phyloP scores from a whole-genome alignment of 2,888 invertebrate species.

The Chaetoderma sp. region DNA sequence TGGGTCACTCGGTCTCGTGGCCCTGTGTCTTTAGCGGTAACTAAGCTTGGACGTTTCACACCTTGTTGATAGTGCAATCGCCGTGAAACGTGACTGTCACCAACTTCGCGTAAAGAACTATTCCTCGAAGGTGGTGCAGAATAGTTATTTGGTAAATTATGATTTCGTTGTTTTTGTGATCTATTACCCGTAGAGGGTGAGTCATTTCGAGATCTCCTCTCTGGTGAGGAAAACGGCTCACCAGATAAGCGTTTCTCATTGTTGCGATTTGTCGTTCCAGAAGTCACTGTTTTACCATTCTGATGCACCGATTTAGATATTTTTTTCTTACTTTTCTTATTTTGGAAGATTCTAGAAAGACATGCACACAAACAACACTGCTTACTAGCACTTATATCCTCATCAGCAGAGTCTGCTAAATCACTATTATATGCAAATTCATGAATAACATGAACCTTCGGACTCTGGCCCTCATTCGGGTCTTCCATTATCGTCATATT shows the following conservation, averaged over 20 bases:
- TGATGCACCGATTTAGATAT: slow-evolving; percentile 10
- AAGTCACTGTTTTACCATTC: slow-evolving; percentile 9
- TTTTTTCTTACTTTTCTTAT: slow-evolving; percentile 31
- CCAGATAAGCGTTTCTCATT: too few relatives aligned
- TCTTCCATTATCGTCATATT: slow-evolving; percentile 51
- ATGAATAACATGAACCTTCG: slow-evolving; percentile 9
- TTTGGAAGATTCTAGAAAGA: slow-evolving; percentile 36
- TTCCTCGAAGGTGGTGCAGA: not conserved
- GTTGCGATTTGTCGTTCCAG: not conserved
- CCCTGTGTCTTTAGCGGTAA: too few relatives aligned
- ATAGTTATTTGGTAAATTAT: not conserved
- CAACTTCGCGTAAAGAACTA: not conserved
- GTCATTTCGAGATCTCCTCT: not conserved
- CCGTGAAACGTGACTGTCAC: not conserved
- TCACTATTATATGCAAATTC: slow-evolving; percentile 12
- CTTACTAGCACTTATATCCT: slow-evolving; percentile 34
- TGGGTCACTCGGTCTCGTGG: too few relatives aligned
- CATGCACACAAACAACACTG: slow-evolving; percentile 52
- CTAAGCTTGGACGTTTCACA: too few relatives aligned
- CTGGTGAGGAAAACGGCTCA: not conserved
- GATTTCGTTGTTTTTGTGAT: not conserved
- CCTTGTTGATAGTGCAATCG: too few relatives aligned
- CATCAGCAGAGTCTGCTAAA: slow-evolving; percentile 23
- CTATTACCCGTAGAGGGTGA: not conserved
- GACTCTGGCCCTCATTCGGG: slow-evolving; percentile 8